Evolutionary conservation across 1,140 invertebrate genomes (phyloP).

Genomic region (Drosophila grimshawi): DNA sequence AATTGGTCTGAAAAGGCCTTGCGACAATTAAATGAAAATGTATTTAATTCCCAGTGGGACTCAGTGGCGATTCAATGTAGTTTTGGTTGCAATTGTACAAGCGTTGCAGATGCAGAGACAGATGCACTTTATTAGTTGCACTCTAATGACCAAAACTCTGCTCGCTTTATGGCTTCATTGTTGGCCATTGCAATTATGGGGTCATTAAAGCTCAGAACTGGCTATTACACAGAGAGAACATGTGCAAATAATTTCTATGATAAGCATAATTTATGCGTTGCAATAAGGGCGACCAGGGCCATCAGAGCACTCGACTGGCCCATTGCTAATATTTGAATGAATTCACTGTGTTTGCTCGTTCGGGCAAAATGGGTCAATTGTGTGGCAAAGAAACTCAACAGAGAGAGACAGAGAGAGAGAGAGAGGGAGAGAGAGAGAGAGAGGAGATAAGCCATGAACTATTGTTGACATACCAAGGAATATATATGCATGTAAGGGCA

Average conservation of each 20-base stretch:
- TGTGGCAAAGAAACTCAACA: constrained; percentile 47
- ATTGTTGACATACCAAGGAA: constrained; percentile 13
- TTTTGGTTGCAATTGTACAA: constrained; percentile 26
- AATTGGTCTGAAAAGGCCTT: background rate
- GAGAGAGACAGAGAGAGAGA: background rate
- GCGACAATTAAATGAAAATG: background rate
- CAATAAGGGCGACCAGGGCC: constrained; percentile 53
- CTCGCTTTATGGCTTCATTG: constrained; percentile 62
- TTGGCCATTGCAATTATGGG: constrained; percentile 71
- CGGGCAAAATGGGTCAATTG: constrained; percentile 72
- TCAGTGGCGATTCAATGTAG: constrained; percentile 16
- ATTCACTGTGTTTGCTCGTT: constrained; percentile 48
- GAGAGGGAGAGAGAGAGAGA: background rate
- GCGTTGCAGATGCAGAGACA: constrained; percentile 2
- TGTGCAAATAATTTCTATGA: constrained; percentile 76
- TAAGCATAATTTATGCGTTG: constrained; percentile 75
- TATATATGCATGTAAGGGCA: constrained; percentile 6
- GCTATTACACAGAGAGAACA: constrained; percentile 46
- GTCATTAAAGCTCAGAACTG: constrained; percentile 53
- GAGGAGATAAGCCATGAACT: constrained; percentile 10
- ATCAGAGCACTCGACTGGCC: constrained; percentile 16
- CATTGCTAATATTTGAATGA: constrained; percentile 38
- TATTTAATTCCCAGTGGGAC: constrained; percentile 15
- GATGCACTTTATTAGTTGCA: constrained; percentile 56
- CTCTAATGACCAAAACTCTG: constrained; percentile 40